These are phyloP conservation scores for Struthio camelus DNA, from an alignment of 2,113 vertebrate species.

Conservation along the genomic window DNA sequence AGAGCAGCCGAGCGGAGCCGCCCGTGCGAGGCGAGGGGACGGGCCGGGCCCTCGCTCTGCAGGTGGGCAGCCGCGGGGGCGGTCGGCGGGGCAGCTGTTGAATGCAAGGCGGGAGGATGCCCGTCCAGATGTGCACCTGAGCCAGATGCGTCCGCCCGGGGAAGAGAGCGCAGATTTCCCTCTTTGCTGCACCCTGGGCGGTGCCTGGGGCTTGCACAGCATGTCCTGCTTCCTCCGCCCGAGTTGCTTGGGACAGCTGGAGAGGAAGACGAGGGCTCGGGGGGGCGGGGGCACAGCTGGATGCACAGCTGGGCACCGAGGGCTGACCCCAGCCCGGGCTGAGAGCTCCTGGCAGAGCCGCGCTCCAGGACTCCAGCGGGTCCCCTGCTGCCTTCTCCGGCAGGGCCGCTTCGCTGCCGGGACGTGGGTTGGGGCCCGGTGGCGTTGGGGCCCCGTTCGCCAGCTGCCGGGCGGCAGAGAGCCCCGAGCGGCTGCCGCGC, in stretches of 20 bases:
- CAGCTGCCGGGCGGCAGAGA: too few relatives aligned
- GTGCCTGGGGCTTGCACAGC: not conserved
- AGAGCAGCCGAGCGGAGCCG: not conserved
- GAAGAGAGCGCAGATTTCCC: too few relatives aligned
- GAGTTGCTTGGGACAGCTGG: not conserved
- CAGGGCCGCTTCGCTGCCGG: not conserved
- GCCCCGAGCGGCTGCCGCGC: too few relatives aligned
- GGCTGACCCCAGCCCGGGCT: not conserved
- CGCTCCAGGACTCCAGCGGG: too few relatives aligned
- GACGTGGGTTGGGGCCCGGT: too few relatives aligned
- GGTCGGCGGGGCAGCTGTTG: not conserved
- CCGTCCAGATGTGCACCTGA: not conserved
- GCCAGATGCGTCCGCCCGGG: not conserved
- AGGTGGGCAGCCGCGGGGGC: constrained; percentile 6
- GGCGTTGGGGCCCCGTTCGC: too few relatives aligned
- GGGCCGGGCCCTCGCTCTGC: not conserved
- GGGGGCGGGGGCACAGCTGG: too few relatives aligned
- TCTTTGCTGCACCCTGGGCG: not conserved
- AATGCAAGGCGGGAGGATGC: not conserved
- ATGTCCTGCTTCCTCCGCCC: too few relatives aligned
- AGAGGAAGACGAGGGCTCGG: not conserved
- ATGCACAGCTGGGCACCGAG: not conserved
- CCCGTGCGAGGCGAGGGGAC: not conserved
- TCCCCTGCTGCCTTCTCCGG: not conserved
- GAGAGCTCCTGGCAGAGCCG: too few relatives aligned